Evolutionary conservation across 2,113 vertebrate species (phyloP).

Genomic region (Spheniscus mendiculus): DNA sequence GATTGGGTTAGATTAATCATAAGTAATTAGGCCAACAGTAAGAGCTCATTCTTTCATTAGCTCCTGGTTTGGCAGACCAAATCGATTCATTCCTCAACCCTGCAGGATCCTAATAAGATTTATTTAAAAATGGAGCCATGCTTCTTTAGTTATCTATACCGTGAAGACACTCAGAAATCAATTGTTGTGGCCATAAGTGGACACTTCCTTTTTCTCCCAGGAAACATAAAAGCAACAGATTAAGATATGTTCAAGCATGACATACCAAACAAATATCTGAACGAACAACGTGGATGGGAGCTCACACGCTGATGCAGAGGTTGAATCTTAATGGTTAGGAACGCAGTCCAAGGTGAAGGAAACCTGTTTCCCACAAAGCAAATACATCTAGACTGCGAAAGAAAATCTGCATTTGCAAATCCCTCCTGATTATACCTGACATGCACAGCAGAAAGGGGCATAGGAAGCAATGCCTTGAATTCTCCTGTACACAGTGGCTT

Average conservation of each 20-base stretch:
- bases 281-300: neutral
- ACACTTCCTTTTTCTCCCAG: neutral
- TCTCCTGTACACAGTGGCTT: neutral
- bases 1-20: slow-evolving; percentile 17
- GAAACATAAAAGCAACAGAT: neutral
- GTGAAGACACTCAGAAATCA: neutral
- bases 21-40: slow-evolving; percentile 25
- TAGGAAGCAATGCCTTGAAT: neutral
- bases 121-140: neutral
- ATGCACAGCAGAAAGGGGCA: neutral
- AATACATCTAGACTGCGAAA: neutral
- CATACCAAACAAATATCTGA: neutral
- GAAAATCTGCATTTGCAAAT: neutral
- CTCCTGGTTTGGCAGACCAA: slow-evolving; percentile 26
- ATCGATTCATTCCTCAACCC: slow-evolving; percentile 4
- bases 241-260: neutral
- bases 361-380: neutral
- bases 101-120: slow-evolving; percentile 32
- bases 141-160: neutral
- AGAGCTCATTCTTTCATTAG: slow-evolving; percentile 53
- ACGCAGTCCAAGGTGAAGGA: neutral
- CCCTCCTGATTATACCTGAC: neutral
- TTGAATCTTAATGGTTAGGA: neutral
- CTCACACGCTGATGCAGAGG: neutral
- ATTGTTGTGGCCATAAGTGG: neutral